Conservation (phyloP, 2,797 vertebrate species). For the Lepus oiostolus region DNA sequence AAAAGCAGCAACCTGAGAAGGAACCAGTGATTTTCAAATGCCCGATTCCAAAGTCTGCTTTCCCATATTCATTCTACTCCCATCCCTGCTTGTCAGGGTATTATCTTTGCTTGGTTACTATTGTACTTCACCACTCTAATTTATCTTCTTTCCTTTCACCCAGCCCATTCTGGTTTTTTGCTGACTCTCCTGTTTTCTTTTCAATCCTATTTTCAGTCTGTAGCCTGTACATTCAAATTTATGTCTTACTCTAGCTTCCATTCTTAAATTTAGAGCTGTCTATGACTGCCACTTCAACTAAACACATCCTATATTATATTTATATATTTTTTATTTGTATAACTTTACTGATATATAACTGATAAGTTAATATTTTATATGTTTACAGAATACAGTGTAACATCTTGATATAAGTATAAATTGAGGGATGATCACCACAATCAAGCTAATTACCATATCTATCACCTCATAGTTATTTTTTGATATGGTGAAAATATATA, state of each 20-base stretch:
- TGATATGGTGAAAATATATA: background rate
- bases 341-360: background rate
- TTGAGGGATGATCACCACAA: background rate
- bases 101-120: background rate
- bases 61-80: background rate
- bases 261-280: background rate
- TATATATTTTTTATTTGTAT: background rate
- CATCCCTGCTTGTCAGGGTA: background rate
- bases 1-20: background rate
- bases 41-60: background rate
- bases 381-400: background rate
- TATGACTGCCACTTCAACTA: background rate
- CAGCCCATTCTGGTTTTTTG: background rate
- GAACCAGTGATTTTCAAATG: background rate
- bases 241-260: slow-evolving; percentile 3
- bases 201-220: background rate
- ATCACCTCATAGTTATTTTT: background rate
- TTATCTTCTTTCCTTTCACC: background rate
- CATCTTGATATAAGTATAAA: background rate
- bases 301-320: background rate
- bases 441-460: background rate
- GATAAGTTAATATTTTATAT: background rate
- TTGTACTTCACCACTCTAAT: background rate
- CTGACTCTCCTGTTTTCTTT: background rate
- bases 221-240: background rate